These are phyloP conservation scores for Dermatemys mawii DNA, from an alignment of 2,113 vertebrate species.

Conservation along the genomic window DNA sequence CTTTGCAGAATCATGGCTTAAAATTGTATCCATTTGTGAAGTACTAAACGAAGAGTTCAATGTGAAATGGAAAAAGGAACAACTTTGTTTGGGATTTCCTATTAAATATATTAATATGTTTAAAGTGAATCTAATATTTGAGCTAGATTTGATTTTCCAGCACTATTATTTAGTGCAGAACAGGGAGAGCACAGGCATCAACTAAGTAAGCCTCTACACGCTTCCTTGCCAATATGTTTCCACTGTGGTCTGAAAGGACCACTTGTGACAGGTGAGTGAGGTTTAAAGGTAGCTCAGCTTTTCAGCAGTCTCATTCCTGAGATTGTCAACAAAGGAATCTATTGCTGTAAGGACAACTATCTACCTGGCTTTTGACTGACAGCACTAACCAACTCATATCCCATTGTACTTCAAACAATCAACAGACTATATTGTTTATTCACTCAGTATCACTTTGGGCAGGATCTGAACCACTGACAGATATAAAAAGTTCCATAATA, in stretches of 20 bases:
- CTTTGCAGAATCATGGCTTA: rapidly evolving
- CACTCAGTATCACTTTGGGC: not conserved
- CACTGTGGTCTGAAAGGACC: not conserved
- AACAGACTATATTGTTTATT: rapidly evolving
- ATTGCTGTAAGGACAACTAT: not conserved
- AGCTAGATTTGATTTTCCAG: not conserved
- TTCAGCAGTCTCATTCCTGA: not conserved
- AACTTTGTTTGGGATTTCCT: not conserved
- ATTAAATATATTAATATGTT: not conserved
- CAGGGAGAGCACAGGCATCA: not conserved
- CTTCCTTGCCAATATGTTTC: conserved; percentile 1
- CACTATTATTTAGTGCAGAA: not conserved
- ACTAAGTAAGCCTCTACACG: rapidly evolving
- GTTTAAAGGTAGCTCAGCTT: conserved; percentile 32
- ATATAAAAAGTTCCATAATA: not conserved
- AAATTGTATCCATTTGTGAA: not conserved
- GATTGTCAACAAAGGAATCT: not conserved
- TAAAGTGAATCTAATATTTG: not conserved
- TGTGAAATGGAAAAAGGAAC: not conserved
- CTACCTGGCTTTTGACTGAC: not conserved
- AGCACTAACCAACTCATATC: not conserved
- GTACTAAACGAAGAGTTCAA: not conserved
- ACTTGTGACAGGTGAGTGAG: not conserved
- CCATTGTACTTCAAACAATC: not conserved
- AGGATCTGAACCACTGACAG: conserved; percentile 21